These are phyloP conservation scores for Drosophila antonietae DNA, from an alignment of 2,888 invertebrate species.

Conservation along the genomic window DNA sequence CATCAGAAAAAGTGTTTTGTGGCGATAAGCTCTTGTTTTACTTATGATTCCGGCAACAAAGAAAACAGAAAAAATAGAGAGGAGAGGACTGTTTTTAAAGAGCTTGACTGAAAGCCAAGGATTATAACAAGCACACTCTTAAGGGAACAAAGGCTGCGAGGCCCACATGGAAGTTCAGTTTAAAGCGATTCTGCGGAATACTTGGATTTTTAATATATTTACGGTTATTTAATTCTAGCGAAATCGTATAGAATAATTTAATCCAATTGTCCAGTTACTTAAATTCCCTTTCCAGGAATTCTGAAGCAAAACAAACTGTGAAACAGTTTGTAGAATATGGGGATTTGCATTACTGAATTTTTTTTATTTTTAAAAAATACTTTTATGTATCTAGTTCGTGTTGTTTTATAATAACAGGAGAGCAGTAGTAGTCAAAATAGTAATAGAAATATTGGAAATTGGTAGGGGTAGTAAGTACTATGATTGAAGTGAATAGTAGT, in stretches of 20 bases:
- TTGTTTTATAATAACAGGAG: not conserved
- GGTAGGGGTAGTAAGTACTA: no score
- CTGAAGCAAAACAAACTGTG: not conserved
- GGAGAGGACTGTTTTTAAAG: constrained; percentile 20
- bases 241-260: not conserved
- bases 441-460: no score
- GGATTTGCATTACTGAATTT: no score
- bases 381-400: not conserved
- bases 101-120: constrained; percentile 6
- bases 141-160: not conserved
- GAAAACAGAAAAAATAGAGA: not conserved
- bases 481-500: not conserved
- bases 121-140: constrained; percentile 3
- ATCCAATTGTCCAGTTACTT: not conserved
- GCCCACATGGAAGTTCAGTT: not conserved
- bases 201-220: not conserved
- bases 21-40: constrained; percentile 24
- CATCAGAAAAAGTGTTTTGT: constrained; percentile 39
- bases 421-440: not conserved
- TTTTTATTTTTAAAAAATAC: not conserved
- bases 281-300: not conserved
- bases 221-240: not conserved
- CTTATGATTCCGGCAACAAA: constrained; percentile 15
- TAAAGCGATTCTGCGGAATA: not conserved
- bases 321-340: not conserved